Evolutionary conservation across 1,140 invertebrate genomes (phyloP).

Genomic region (Danaus plexippus): DNA sequence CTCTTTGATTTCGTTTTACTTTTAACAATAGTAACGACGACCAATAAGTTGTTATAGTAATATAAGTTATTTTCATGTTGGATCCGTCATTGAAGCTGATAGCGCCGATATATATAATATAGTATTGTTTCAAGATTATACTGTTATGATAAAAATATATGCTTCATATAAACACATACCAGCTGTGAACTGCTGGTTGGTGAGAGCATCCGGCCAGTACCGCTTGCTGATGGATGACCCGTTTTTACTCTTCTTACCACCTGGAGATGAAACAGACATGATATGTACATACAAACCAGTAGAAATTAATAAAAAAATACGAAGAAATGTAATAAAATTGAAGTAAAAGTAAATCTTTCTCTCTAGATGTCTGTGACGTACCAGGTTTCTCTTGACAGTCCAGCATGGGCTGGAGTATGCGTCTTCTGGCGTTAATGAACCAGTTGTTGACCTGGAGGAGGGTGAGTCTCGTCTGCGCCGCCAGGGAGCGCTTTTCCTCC

Average conservation of each 20-base stretch:
- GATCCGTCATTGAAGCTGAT: no score
- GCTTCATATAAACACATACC: constrained; percentile 39
- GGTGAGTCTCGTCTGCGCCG: constrained; percentile 89
- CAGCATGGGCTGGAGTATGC: constrained; percentile 95
- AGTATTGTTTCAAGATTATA: no score
- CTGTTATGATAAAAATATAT: constrained; percentile 4
- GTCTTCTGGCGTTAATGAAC: constrained; percentile 94
- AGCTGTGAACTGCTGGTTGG: constrained; percentile 66
- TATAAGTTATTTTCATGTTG: no score
- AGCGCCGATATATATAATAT: no score
- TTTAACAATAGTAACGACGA: no score
- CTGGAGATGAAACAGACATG: constrained; percentile 20
- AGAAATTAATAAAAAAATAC: no score
- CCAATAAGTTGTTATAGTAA: no score
- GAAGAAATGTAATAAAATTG: constrained; percentile 10
- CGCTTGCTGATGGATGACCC: constrained; percentile 64
- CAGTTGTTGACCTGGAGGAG: constrained; percentile 86
- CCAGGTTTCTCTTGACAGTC: constrained; percentile 73
- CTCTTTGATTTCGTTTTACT: no score
- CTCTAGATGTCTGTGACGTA: constrained; percentile 13
- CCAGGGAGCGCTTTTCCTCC: constrained; percentile 92
- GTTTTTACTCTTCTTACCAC: constrained; percentile 67
- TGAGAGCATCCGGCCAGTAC: constrained; percentile 67
- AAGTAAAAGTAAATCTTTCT: no score
- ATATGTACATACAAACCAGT: no score